phyloP scores from a whole-genome alignment of 37 sponge, comb jelly and placozoan genomes.

The Theonella swinhoei region DNA sequence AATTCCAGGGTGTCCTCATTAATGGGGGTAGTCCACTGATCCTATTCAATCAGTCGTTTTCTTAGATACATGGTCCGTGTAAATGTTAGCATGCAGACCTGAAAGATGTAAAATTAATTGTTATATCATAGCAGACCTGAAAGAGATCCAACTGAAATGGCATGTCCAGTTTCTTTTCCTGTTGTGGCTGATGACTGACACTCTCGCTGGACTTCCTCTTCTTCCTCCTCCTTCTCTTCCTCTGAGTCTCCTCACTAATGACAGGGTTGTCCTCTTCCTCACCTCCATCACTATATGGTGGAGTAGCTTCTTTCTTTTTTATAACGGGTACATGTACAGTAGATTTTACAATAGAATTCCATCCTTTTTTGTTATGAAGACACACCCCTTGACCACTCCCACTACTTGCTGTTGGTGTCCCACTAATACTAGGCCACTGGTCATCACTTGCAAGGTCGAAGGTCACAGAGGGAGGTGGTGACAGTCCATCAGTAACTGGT shows the following conservation, averaged over 20 bases:
- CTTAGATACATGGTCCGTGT: too few species aligned
- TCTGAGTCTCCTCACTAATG: not conserved
- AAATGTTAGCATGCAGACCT: too few species aligned
- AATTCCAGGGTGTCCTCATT: too few species aligned
- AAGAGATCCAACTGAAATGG: conserved; percentile 1
- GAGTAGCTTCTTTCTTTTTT: not conserved
- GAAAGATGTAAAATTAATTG: too few species aligned
- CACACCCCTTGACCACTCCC: not conserved
- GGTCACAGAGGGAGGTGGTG: too few species aligned
- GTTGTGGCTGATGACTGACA: not conserved
- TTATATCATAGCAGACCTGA: too few species aligned
- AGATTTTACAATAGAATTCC: not conserved
- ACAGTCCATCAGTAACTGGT: too few species aligned
- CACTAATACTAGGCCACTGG: not conserved
- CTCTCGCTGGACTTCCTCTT: conserved; percentile 13
- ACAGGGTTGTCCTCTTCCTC: not conserved
- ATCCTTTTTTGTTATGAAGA: not conserved
- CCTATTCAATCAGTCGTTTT: too few species aligned
- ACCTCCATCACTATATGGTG: not conserved
- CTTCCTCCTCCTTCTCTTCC: conserved; percentile 11
- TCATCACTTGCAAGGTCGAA: not conserved
- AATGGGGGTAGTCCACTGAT: too few species aligned
- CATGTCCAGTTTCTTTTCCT: not conserved
- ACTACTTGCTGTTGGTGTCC: not conserved
- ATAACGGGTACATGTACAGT: not conserved